These are phyloP conservation scores for Ciconia boyciana DNA, from an alignment of 2,113 vertebrate species.

Conservation along the genomic window DNA sequence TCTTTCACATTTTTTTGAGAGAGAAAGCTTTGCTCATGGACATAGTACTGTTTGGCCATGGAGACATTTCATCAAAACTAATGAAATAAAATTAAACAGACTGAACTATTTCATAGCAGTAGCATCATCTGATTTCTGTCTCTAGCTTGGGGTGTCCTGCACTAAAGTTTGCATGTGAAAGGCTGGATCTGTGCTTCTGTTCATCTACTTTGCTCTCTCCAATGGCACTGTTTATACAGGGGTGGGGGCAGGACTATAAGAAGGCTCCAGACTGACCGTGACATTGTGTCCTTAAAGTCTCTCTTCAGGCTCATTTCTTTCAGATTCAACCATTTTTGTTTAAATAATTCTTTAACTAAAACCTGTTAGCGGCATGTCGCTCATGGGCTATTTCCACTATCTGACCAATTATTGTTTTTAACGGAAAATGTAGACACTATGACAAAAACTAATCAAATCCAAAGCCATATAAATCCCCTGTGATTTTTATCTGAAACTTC, in stretches of 20 bases:
- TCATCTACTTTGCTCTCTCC: neutral
- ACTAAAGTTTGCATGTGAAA: neutral
- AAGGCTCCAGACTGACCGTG: neutral
- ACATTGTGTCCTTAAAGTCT: neutral
- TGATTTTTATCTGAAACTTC: neutral
- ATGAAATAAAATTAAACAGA: neutral
- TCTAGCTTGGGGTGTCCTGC: neutral
- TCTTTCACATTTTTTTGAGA: neutral
- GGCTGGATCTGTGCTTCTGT: neutral
- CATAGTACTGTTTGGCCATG: neutral
- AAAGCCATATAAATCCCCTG: neutral
- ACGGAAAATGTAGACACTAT: neutral
- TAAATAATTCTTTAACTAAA: neutral
- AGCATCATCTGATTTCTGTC: neutral
- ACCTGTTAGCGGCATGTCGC: neutral
- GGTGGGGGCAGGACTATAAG: neutral
- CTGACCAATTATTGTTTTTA: neutral
- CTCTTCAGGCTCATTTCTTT: neutral
- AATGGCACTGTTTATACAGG: neutral
- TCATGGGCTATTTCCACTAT: neutral
- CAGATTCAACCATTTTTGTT: neutral
- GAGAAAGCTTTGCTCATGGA: neutral
- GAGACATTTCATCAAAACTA: neutral
- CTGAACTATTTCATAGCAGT: neutral
- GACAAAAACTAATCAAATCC: neutral